A percentile compares a stretch with the other conserved stretches of the same genome.
phyloP scores from a whole-genome alignment of 2,888 invertebrate species.

The Entomobrya multifasciata region DNA sequence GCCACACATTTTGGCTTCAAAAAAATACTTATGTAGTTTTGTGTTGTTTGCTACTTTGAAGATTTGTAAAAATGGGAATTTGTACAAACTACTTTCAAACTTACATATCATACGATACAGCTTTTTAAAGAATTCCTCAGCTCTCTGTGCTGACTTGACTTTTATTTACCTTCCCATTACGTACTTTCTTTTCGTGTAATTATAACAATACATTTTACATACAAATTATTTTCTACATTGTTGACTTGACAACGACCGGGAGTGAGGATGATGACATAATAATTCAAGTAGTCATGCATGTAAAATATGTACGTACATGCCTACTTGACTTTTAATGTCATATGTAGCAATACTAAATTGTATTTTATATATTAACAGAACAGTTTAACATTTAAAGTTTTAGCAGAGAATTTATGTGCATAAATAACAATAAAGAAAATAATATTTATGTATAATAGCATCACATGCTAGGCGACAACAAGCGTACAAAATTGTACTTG shows the following conservation, averaged over 20 bases:
- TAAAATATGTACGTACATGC: neutral
- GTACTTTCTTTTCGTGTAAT: constrained; percentile 44
- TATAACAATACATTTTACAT: constrained; percentile 44
- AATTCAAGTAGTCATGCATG: neutral
- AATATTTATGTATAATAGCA: constrained; percentile 11
- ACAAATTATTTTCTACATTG: no score
- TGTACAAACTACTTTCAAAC: no score
- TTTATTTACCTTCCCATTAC: neutral
- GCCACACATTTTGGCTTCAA: no score
- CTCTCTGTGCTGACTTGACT: no score
- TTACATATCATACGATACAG: no score
- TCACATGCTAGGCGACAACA: constrained; percentile 8
- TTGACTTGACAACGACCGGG: constrained; percentile 37
- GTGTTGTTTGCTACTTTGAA: no score
- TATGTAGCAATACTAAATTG: no score
- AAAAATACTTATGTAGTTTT: no score
- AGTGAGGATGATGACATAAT: constrained; percentile 24
- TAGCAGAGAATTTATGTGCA: neutral
- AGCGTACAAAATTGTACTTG: no score
- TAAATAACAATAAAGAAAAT: neutral
- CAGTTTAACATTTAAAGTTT: constrained; percentile 14
- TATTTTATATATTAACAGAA: neutral
- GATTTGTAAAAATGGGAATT: no score
- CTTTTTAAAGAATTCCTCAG: no score
- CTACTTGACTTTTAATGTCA: no score